Percentiles rank a stretch among this genome's conserved stretches.
Conservation (phyloP, 2,797 vertebrate species). For the Potorous gilbertii region DNA sequence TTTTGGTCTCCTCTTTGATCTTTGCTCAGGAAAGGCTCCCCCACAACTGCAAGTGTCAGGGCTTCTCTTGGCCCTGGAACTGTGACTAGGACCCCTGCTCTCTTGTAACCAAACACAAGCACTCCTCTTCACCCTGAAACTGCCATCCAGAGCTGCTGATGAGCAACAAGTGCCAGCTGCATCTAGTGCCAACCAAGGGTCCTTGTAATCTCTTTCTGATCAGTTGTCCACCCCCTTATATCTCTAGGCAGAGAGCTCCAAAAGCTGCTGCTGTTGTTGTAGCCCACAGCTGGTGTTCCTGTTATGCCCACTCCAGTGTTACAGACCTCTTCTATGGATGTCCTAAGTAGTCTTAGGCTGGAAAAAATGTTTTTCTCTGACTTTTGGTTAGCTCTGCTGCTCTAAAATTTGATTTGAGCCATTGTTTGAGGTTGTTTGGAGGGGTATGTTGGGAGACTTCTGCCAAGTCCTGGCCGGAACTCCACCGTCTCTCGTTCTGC, state of each 20-base stretch:
- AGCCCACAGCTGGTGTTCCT: background rate
- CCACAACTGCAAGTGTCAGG: background rate
- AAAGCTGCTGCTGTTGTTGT: background rate
- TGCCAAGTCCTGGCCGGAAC: background rate
- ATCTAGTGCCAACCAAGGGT: background rate
- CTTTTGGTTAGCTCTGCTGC: background rate
- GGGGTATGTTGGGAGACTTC: background rate
- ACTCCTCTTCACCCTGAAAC: too few species aligned
- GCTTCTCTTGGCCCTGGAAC: background rate
- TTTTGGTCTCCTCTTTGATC: background rate
- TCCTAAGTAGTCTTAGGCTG: background rate
- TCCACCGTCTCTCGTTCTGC: background rate
- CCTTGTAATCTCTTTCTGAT: background rate
- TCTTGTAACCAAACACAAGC: background rate
- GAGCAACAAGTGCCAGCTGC: too few species aligned
- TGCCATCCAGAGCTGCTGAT: too few species aligned
- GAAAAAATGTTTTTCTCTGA: background rate
- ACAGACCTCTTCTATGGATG: background rate
- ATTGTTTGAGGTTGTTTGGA: background rate
- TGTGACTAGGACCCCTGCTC: background rate
- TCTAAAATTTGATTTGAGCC: background rate
- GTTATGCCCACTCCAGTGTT: background rate
- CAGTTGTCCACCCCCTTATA: background rate
- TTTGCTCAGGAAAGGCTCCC: background rate
- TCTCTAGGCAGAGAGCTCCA: background rate